These are phyloP conservation scores for Mayetiola destructor DNA, from an alignment of 2,888 invertebrate species.

Conservation along the genomic window DNA sequence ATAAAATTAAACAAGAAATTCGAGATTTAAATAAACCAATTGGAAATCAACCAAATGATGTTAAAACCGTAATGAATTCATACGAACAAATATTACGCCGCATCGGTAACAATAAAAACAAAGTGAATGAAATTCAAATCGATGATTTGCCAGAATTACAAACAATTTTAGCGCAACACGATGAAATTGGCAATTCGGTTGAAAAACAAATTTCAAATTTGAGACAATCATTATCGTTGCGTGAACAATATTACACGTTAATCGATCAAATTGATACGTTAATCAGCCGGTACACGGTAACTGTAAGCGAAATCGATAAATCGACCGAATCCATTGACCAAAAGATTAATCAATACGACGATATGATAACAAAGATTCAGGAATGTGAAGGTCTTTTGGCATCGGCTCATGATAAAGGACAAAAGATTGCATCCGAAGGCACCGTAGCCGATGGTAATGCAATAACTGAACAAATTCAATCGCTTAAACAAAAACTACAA, in stretches of 20 bases:
- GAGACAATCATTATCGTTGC: conserved; percentile 58
- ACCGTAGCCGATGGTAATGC: conserved; percentile 74
- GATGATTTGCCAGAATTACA: conserved; percentile 65
- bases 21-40: conserved; percentile 73
- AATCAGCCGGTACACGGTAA: conserved; percentile 71
- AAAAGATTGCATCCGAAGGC: conserved; percentile 83
- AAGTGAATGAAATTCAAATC: conserved; percentile 61
- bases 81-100: conserved; percentile 67
- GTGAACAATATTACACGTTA: conserved; percentile 78
- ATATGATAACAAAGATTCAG: conserved; percentile 72
- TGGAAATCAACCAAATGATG: conserved; percentile 77
- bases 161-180: conserved; percentile 64
- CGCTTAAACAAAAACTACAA: conserved; percentile 69
- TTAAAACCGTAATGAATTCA: conserved; percentile 61
- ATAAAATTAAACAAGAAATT: conserved; percentile 67
- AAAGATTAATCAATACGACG: conserved; percentile 75
- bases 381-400: conserved; percentile 79
- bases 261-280: conserved; percentile 79
- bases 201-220: conserved; percentile 74
- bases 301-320: conserved; percentile 72
- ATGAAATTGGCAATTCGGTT: conserved; percentile 69
- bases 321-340: conserved; percentile 69
- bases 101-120: conserved; percentile 60
- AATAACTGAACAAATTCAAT: conserved; percentile 75
- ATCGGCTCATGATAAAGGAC: conserved; percentile 80